phyloP scores from a whole-genome alignment of 2,888 invertebrate genomes.

The Troides aeacus region DNA sequence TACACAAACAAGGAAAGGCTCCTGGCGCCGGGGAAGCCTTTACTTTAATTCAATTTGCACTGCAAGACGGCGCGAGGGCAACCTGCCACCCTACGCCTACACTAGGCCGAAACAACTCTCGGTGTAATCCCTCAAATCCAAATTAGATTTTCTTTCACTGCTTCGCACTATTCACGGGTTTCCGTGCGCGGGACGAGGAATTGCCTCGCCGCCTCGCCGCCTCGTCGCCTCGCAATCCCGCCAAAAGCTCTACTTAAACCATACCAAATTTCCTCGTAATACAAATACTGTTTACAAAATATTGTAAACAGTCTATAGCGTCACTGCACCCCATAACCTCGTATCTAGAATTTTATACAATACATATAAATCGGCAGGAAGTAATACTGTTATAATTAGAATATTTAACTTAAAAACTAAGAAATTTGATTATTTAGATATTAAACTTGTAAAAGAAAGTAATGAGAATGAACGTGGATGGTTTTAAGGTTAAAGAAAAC shows the following conservation, averaged over 20 bases:
- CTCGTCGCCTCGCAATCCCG: constrained; percentile 45
- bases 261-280: constrained; percentile 40
- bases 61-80: constrained; percentile 50
- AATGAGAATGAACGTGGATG: too few species aligned
- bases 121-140: constrained; percentile 78
- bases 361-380: too few species aligned
- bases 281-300: constrained; percentile 46
- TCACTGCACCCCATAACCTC: too few species aligned
- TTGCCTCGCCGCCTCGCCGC: constrained; percentile 40
- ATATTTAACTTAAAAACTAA: too few species aligned
- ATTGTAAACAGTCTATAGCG: not conserved
- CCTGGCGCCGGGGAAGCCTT: constrained; percentile 46
- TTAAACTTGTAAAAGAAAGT: too few species aligned
- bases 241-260: constrained; percentile 50
- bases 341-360: too few species aligned
- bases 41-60: constrained; percentile 65
- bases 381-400: too few species aligned
- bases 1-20: constrained; percentile 1
- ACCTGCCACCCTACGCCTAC: constrained; percentile 50
- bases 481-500: too few species aligned
- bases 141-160: constrained; percentile 78
- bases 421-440: too few species aligned
- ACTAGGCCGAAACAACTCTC: constrained; percentile 76
- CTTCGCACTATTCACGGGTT: constrained; percentile 70
- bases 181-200: constrained; percentile 30